Base-by-base conservation (phyloP, 1,140 invertebrate genomes). In the Caenorhabditis remanei region DNA sequence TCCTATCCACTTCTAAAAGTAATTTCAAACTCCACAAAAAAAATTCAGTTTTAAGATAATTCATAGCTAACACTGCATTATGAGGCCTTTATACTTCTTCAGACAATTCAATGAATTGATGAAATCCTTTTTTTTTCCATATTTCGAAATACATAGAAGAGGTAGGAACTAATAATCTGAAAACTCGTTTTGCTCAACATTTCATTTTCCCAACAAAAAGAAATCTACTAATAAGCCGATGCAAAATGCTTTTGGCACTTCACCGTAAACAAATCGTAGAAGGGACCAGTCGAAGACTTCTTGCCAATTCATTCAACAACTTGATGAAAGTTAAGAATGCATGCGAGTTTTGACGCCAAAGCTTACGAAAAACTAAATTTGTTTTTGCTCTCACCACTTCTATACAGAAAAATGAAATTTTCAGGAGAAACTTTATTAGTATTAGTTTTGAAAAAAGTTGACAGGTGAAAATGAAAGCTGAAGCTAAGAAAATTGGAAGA, bases 291-390 rank as follows among this genome's bases (percentile, higher is more conserved):
- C 46, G 2, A 24, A 24, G n/a, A 0, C 21, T 79, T 79, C 53
- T 79, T n/a, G 9, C n/a, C 43, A 79, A 79, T 79, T 79, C 71
- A 79, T 79, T 79, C 43, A 50, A 24, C 71, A 50, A 79, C 71
- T 79, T 48, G 71, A 79, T 48, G 46, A 79, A 79, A 50, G 71
- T 79, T 79, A 79, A 50, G 71, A 79, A 79, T 79, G 71, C 71
- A 79, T 79, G 71, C 71, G 14, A 79, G 71, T 79, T 79, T 79
- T 79, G 71, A 79, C 71, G 71, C 9, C 13, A 16, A 79, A 48
- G 71, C 65, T 71, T 7, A 71, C 65, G 14, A 71, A 79, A 58
- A 79, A 24, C 43, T 79, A 79, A 71, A 71, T 14, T 71, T 79
- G 71, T 79, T 79, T 79, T 79, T 53, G 21, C 24, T 14, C 21